These are phyloP conservation scores for Microplitis demolitor DNA, from an alignment of 1,140 invertebrate genomes.

Conservation along the genomic window DNA sequence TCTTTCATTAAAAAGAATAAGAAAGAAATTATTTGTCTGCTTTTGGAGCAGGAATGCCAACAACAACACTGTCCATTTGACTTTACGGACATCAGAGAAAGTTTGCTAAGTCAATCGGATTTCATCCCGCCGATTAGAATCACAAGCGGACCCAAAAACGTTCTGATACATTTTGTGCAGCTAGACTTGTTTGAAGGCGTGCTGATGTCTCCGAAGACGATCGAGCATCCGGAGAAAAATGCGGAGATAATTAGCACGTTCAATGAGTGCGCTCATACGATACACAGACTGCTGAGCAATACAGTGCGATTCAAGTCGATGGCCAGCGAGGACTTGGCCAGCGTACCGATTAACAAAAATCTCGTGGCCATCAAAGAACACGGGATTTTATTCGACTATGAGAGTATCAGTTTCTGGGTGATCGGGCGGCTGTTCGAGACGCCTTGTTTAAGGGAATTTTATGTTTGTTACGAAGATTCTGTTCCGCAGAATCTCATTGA, in stretches of 20 bases:
- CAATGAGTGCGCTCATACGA: conserved; percentile 68
- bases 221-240: conserved; percentile 52
- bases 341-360: conserved; percentile 70
- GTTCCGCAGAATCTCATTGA: conserved; percentile 81
- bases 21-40: conserved; percentile 18
- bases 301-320: conserved; percentile 69
- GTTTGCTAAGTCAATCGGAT: conserved; percentile 72
- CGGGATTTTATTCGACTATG: conserved; percentile 69
- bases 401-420: conserved; percentile 53
- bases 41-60: conserved; percentile 67
- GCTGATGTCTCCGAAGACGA: conserved; percentile 66
- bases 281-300: conserved; percentile 73
- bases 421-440: conserved; percentile 72
- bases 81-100: conserved; percentile 73
- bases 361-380: conserved; percentile 79
- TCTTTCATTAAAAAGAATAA: conserved; percentile 4
- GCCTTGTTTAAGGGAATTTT: conserved; percentile 75
- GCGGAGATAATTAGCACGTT: conserved; percentile 70
- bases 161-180: conserved; percentile 72
- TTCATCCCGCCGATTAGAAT: conserved; percentile 68
- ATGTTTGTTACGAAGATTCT: conserved; percentile 79
- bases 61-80: conserved; percentile 64
- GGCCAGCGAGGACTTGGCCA: conserved; percentile 64
- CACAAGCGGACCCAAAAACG: conserved; percentile 69
- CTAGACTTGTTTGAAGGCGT: conserved; percentile 71